These are phyloP conservation scores for Choloepus didactylus DNA, from an alignment of 2,797 vertebrate species.

Conservation along the genomic window DNA sequence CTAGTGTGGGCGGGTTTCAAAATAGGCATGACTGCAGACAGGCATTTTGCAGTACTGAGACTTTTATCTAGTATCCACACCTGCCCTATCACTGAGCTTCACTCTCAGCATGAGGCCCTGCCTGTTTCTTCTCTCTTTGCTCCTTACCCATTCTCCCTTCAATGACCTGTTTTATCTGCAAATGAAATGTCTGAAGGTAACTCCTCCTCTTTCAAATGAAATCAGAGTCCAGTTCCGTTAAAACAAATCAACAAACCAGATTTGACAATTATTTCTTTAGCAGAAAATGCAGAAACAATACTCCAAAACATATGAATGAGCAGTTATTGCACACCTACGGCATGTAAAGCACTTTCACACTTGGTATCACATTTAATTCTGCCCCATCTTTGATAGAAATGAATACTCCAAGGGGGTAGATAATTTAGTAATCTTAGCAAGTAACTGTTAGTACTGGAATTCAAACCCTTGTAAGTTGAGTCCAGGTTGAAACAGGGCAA, in stretches of 20 bases:
- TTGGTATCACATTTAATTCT: background rate
- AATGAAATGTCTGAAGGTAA: background rate
- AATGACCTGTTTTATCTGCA: background rate
- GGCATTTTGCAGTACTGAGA: background rate
- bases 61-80: background rate
- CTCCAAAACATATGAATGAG: background rate
- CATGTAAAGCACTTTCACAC: background rate
- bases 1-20: background rate
- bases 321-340: background rate
- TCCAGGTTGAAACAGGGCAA: background rate
- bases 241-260: background rate
- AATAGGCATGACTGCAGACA: background rate
- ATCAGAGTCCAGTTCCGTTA: background rate
- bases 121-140: background rate
- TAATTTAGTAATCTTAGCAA: constrained; percentile 3
- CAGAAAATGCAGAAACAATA: background rate
- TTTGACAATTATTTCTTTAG: background rate
- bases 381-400: background rate
- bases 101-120: background rate
- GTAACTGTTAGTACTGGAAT: background rate
- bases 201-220: background rate
- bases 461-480: background rate
- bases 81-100: background rate
- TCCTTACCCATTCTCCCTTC: background rate
- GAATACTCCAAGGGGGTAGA: background rate